Conservation (phyloP, 1,140 invertebrate genomes). For the Drosophila teissieri region DNA sequence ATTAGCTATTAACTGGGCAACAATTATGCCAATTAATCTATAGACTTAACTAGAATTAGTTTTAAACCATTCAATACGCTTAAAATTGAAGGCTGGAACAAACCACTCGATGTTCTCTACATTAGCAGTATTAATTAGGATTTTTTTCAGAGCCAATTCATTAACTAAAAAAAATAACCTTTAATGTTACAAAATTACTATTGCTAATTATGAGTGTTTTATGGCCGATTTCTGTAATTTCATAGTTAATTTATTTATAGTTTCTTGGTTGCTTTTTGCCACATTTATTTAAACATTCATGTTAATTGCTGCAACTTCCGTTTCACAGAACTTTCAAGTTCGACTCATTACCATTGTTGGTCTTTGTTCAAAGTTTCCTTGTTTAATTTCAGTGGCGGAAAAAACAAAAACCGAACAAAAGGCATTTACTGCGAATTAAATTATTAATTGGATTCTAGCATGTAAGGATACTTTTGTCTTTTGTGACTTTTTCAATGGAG, state of each 20-base stretch:
- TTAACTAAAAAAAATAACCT: conserved; percentile 20
- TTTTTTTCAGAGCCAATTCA: background rate
- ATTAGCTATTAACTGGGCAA: conserved; percentile 20
- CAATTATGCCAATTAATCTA: background rate
- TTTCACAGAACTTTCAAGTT: conserved; percentile 53
- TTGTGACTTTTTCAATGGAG: conserved; percentile 20
- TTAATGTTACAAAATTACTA: conserved; percentile 20
- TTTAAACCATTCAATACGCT: conserved; percentile 3
- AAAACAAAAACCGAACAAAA: conserved; percentile 3
- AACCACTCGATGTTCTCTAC: conserved; percentile 32
- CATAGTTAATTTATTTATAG: conserved; percentile 18
- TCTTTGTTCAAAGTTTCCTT: conserved; percentile 43
- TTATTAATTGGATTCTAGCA: conserved; percentile 64
- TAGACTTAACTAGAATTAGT: background rate
- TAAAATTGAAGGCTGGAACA: conserved; percentile 30
- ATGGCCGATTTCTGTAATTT: conserved; percentile 21
- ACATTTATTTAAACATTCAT: conserved; percentile 54
- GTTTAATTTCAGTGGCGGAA: conserved; percentile 19
- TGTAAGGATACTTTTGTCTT: conserved; percentile 36
- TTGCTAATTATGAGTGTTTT: conserved; percentile 50
- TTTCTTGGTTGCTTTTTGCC: conserved; percentile 22
- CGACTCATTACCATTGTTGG: conserved; percentile 33
- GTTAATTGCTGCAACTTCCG: conserved; percentile 66
- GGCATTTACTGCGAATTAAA: conserved; percentile 50
- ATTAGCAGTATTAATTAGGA: conserved; percentile 32